phyloP scores from a whole-genome alignment of 2,113 vertebrate species.

The Vulpes ferrilata region DNA sequence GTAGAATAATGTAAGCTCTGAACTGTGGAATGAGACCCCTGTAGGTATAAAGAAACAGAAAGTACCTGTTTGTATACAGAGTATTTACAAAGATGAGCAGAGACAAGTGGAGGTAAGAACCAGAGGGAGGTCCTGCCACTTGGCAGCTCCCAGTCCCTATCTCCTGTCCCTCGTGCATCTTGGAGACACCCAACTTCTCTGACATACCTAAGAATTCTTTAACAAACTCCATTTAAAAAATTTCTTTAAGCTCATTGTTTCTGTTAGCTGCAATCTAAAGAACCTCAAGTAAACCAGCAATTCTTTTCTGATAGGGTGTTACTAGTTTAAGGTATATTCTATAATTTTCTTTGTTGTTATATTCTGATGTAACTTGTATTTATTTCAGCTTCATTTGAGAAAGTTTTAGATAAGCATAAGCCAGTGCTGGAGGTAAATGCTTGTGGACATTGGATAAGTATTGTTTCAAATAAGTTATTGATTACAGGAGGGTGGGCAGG shows the following conservation, averaged over 20 bases:
- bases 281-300: background rate
- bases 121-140: background rate
- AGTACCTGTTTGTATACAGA: background rate
- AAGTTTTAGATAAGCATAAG: background rate
- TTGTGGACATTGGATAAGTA: background rate
- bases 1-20: background rate
- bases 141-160: background rate
- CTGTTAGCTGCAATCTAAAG: background rate
- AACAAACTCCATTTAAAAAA: background rate
- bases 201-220: background rate
- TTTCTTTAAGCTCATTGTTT: background rate
- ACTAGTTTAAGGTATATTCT: background rate
- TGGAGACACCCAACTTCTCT: background rate
- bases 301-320: background rate
- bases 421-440: background rate
- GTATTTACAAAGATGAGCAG: background rate
- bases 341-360: background rate
- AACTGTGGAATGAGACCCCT: background rate
- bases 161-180: background rate
- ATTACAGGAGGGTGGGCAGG: background rate
- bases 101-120: background rate
- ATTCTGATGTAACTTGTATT: background rate
- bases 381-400: background rate
- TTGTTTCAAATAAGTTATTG: background rate
- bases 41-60: background rate